Percentiles rank a stretch among this genome's conserved stretches.
These are phyloP conservation scores for Leptopilina drosophilae DNA, from an alignment of 2,888 invertebrate species.

Conservation along the genomic window DNA sequence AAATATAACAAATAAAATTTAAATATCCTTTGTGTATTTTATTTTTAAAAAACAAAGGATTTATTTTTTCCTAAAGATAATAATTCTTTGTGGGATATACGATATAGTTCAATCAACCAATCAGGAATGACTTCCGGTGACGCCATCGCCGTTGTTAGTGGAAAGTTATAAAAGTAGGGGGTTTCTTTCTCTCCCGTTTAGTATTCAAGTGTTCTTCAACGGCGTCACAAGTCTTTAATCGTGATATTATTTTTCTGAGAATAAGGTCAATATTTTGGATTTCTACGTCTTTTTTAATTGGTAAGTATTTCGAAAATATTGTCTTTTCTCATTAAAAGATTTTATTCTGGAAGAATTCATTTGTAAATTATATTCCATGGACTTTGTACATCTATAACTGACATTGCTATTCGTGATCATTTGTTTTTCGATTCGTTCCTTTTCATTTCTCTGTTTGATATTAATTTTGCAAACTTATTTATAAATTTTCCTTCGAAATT, in stretches of 20 bases:
- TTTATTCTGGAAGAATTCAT: background rate
- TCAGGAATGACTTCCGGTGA: background rate
- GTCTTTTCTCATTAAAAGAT: background rate
- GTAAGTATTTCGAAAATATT: background rate
- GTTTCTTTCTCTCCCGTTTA: background rate
- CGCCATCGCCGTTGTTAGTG: background rate
- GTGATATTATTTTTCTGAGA: slow-evolving; percentile 8
- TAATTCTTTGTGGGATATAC: background rate
- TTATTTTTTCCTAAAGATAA: background rate
- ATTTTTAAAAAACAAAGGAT: slow-evolving; percentile 1
- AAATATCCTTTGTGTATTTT: too few species aligned
- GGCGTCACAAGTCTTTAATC: background rate
- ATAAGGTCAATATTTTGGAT: background rate
- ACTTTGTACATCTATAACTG: too few species aligned
- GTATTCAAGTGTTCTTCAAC: background rate
- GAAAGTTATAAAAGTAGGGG: background rate
- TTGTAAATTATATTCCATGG: too few species aligned
- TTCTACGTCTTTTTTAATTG: background rate
- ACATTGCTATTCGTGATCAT: too few species aligned
- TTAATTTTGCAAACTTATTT: too few species aligned
- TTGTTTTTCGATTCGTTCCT: too few species aligned
- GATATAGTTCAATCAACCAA: background rate
- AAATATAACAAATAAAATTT: too few species aligned
- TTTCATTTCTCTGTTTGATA: too few species aligned
- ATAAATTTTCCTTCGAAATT: too few species aligned